Conservation (phyloP, 2,113 vertebrate genomes). For the Corapipo altera region DNA sequence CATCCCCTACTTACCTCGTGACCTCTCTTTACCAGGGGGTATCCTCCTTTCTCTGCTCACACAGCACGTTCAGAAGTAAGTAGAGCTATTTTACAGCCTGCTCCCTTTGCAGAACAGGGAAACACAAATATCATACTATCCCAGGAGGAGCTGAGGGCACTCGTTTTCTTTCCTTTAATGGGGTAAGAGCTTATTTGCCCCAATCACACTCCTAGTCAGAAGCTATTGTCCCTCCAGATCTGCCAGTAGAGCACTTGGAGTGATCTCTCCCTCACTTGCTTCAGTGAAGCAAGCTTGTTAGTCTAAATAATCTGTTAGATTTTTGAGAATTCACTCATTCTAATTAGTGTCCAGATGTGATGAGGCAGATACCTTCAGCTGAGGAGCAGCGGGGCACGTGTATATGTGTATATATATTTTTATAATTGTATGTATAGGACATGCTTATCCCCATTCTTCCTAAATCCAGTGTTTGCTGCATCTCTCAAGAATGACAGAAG, state of each 20-base stretch:
- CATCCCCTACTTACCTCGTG: not conserved
- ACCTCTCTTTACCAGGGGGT: not conserved
- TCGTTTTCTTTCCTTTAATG: fast-evolving
- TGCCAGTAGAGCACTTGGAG: not conserved
- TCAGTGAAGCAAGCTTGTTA: not conserved
- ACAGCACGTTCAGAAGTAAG: not conserved
- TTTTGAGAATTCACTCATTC: not conserved
- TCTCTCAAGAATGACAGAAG: not conserved
- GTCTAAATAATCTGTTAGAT: not conserved
- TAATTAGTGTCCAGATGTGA: not conserved
- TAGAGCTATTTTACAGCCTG: not conserved
- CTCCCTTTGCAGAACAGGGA: not conserved
- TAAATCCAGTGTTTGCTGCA: not conserved
- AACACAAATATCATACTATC: not conserved
- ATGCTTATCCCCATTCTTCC: not conserved
- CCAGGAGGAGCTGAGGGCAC: not conserved
- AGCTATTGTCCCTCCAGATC: not conserved
- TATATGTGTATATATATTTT: fast-evolving
- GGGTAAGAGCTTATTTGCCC: not conserved
- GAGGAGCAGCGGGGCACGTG: fast-evolving
- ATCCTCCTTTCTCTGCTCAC: not conserved
- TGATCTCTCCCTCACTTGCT: not conserved
- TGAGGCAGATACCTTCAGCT: not conserved
- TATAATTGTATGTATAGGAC: not conserved
- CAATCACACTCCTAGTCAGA: not conserved